A percentile compares a stretch with the other conserved stretches of the same genome.
Conservation (phyloP, 2,797 vertebrate species). For the Enteromius fasciolatus region DNA sequence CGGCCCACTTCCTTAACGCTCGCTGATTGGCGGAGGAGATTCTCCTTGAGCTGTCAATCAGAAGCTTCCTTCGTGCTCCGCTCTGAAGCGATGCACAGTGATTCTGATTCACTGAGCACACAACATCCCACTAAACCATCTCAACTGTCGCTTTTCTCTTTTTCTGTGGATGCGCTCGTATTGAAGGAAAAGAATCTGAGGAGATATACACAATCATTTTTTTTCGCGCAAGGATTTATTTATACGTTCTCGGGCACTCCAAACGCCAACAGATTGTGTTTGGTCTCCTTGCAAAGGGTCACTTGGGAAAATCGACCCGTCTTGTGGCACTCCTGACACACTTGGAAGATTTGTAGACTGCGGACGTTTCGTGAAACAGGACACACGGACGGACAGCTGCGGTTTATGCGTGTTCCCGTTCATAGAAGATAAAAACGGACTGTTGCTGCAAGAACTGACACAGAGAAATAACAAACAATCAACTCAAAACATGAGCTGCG, state of each 20-base stretch:
- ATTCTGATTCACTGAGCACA: slow-evolving; percentile 68
- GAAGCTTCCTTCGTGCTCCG: slow-evolving; percentile 67
- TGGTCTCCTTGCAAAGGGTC: slow-evolving; percentile 45
- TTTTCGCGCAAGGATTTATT: slow-evolving; percentile 61
- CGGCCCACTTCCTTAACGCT: slow-evolving; percentile 66
- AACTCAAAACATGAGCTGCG: slow-evolving; percentile 79
- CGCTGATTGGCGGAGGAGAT: slow-evolving; percentile 70
- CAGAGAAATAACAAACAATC: slow-evolving; percentile 61
- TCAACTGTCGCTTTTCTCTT: background rate
- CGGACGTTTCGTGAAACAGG: slow-evolving; percentile 59
- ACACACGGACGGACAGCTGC: slow-evolving; percentile 62
- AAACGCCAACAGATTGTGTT: slow-evolving; percentile 58
- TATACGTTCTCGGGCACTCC: slow-evolving; percentile 56
- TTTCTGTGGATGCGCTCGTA: slow-evolving; percentile 21
- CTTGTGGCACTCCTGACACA: slow-evolving; percentile 36
- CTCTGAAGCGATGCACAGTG: slow-evolving; percentile 70
- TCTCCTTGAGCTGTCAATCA: slow-evolving; percentile 78
- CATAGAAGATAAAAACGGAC: slow-evolving; percentile 21
- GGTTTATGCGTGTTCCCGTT: slow-evolving; percentile 55
- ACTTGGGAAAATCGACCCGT: slow-evolving; percentile 45
- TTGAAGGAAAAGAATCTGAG: slow-evolving; percentile 54
- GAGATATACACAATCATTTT: slow-evolving; percentile 58
- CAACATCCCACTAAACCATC: slow-evolving; percentile 28
- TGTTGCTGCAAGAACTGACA: slow-evolving; percentile 66
- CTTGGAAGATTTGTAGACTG: slow-evolving; percentile 42